Base-by-base conservation (phyloP, 53 echinoderm and acorn worm species). In the Patiria pectinifera region DNA sequence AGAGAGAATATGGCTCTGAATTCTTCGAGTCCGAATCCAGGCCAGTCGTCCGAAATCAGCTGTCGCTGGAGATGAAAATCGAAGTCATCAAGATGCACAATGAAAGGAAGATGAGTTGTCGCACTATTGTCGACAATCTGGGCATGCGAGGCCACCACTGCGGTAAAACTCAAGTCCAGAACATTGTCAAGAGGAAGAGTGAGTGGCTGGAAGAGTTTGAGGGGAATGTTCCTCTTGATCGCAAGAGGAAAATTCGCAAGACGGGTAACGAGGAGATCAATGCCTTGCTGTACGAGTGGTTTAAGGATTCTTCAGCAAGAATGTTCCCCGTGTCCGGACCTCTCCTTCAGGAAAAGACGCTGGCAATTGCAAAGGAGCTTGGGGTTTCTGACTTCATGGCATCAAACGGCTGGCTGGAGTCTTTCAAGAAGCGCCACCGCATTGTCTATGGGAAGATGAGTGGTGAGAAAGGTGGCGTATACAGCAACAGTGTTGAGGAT, bases 381-480 rank as follows among this genome's bases (percentile, higher is more conserved):
- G 62, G 69, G 23, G 58, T 92, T n/a, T 48, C 22, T 19, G 92
- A 92, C 79, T 85, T 92, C 63, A 74, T 62, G 77, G 92, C 80
- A 22, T 92, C 92, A 19, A 86, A 86, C 21, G 87, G 87, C 6
- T 92, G 86, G 92, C 45, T 92, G n/a, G 79, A 76, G 35, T 77
- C 80, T 15, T 92, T 59, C 70, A 75, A 75, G 25, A 63, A 49
- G 81, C 21, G 92, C 22, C 79, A 92, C 77, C 77, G 48, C 62
- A 92, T 92, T 43, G 85, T 84, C 12, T 85, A 82, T 21, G 63
- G 84, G 25, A 85, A 75, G 19, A 87, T 94, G 82, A 91, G 59
- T 35, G 87, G 91, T 7, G 94, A 94, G 81, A 94, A 87, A 2
- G 94, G 94, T 2, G 87, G 86, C 23, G 94, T 94, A 2, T 83